These are phyloP conservation scores for Lepidochrysops patricia DNA, from an alignment of 2,888 invertebrate species.

Conservation along the genomic window DNA sequence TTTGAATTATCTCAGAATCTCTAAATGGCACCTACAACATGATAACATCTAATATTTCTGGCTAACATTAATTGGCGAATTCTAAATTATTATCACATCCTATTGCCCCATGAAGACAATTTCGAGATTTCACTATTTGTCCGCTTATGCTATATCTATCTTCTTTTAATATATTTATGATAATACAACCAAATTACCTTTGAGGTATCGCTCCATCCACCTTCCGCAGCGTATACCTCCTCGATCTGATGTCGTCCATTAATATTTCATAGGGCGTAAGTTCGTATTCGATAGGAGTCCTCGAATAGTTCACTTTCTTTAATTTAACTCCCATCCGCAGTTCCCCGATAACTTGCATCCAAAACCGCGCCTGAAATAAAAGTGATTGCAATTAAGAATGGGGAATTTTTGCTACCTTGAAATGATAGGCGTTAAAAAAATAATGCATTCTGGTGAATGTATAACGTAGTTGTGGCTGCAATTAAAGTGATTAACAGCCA, in stretches of 20 bases:
- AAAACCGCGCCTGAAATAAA: slow-evolving; percentile 86
- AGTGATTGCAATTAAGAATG: slow-evolving; percentile 26
- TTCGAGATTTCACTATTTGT: too few species aligned
- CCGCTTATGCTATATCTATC: too few species aligned
- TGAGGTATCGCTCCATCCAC: slow-evolving; percentile 87
- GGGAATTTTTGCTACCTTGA: slow-evolving; percentile 33
- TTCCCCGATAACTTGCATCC: slow-evolving; percentile 96
- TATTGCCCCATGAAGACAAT: too few species aligned
- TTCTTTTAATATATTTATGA: too few species aligned
- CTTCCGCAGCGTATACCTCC: slow-evolving; percentile 92
- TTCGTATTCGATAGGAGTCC: slow-evolving; percentile 91
- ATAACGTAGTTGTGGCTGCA: too few species aligned
- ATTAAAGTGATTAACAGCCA: neutral
- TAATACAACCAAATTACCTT: slow-evolving; percentile 46
- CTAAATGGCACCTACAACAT: too few species aligned
- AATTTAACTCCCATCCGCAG: slow-evolving; percentile 92
- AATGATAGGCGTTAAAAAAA: slow-evolving; percentile 29
- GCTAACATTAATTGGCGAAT: too few species aligned
- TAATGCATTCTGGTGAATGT: neutral
- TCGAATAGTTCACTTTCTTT: slow-evolving; percentile 87
- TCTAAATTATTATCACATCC: too few species aligned
- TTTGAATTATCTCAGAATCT: too few species aligned
- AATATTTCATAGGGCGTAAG: slow-evolving; percentile 96
- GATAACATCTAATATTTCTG: too few species aligned
- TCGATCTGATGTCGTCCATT: slow-evolving; percentile 95